These are phyloP conservation scores for Theretra japonica DNA, from an alignment of 2,888 invertebrate species.

Conservation along the genomic window DNA sequence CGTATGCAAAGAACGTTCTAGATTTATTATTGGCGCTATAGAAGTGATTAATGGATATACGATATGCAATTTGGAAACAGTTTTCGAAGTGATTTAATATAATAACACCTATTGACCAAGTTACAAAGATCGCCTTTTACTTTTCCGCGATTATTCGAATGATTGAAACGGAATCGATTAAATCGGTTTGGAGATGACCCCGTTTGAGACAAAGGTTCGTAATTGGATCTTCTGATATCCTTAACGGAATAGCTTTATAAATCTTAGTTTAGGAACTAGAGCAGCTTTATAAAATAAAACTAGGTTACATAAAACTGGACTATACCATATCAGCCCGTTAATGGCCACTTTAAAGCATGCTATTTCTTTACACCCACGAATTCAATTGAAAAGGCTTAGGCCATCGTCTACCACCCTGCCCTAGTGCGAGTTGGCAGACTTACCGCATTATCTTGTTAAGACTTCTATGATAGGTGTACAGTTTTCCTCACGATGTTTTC, in stretches of 20 bases:
- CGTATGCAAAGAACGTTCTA: conserved; percentile 9
- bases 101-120: conserved; percentile 31
- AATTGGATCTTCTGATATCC: neutral
- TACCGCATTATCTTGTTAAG: too few relatives aligned
- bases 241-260: neutral
- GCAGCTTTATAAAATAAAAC: neutral
- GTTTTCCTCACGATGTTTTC: too few relatives aligned
- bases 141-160: conserved; percentile 25
- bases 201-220: neutral
- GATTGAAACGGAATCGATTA: neutral
- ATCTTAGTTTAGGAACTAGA: neutral
- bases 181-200: conserved; percentile 12
- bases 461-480: too few relatives aligned
- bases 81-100: conserved; percentile 26
- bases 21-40: conserved; percentile 26
- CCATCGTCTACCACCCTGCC: neutral
- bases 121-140: conserved; percentile 31
- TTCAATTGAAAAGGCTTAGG: neutral
- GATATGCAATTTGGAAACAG: conserved; percentile 30
- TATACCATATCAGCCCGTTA: neutral
- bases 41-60: conserved; percentile 29
- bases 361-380: neutral
- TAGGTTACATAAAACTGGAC: too few relatives aligned
- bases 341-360: neutral
- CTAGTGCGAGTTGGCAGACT: neutral